Conservation (phyloP, 2,797 vertebrate genomes). For the Lithobates sylvaticus region DNA sequence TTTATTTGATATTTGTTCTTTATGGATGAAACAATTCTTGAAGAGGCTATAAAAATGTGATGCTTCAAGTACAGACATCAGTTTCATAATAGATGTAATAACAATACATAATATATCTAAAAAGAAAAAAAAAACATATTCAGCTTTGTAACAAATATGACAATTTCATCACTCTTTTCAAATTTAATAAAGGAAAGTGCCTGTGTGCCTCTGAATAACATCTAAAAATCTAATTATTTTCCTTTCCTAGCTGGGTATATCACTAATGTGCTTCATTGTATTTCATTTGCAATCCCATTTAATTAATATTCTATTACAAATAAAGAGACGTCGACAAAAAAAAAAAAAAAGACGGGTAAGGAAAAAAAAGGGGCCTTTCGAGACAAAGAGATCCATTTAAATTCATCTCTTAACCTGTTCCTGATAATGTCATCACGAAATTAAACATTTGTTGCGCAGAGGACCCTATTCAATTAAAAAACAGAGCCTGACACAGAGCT, state of each 20-base stretch:
- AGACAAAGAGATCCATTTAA: conserved; percentile 59
- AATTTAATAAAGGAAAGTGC: conserved; percentile 64
- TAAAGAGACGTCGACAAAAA: conserved; percentile 17
- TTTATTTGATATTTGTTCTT: background rate
- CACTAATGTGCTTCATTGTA: conserved; percentile 65
- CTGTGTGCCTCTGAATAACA: conserved; percentile 65
- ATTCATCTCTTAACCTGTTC: conserved; percentile 59
- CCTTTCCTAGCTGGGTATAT: conserved; percentile 65
- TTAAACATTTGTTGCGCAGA: conserved; percentile 62
- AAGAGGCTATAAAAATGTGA: no score
- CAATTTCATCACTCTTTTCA: conserved; percentile 59
- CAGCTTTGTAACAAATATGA: conserved; percentile 64
- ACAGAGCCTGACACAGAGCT: background rate
- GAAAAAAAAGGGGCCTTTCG: background rate
- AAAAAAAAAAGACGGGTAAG: background rate
- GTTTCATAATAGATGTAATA: background rate
- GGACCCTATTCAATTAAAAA: conserved; percentile 42
- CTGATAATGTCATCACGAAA: conserved; percentile 68
- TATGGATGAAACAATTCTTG: background rate
- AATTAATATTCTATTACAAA: conserved; percentile 67
- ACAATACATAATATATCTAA: background rate
- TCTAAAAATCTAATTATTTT: conserved; percentile 69
- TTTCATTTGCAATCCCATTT: conserved; percentile 67
- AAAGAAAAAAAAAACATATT: conserved; percentile 57
- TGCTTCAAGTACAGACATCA: background rate